Percentiles rank a stretch among this genome's conserved stretches.
Evolutionary conservation across 2,797 vertebrate species (phyloP).

Genomic region (Leucoraja ocellata): DNA sequence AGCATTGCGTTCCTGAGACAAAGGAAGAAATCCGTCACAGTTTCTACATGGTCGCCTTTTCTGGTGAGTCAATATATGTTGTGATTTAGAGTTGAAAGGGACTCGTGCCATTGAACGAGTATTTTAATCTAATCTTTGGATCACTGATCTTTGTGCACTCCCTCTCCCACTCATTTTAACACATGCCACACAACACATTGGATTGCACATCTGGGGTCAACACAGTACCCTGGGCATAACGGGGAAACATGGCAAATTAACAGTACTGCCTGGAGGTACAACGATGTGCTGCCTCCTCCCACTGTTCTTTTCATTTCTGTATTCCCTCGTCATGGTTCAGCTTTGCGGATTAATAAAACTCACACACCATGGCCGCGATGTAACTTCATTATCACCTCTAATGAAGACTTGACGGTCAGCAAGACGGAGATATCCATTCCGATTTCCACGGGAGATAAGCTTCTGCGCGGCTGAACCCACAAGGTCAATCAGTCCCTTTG

Average conservation of each 20-base stretch:
- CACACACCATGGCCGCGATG: not conserved
- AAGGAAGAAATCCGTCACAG: not conserved
- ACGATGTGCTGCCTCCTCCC: not conserved
- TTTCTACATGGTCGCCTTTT: not conserved
- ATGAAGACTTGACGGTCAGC: not conserved
- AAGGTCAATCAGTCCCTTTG: not conserved
- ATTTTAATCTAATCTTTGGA: not conserved
- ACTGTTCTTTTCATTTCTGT: not conserved
- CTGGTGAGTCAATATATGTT: not conserved
- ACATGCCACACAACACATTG: not conserved
- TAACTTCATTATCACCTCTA: not conserved
- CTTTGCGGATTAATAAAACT: not conserved
- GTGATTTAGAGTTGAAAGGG: not conserved
- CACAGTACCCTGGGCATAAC: not conserved
- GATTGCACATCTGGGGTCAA: not conserved
- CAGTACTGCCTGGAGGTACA: not conserved
- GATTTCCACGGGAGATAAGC: not conserved
- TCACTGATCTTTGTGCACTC: not conserved
- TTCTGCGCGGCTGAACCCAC: not conserved
- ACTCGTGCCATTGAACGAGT: not conserved
- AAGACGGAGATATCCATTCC: not conserved
- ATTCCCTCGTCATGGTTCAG: not conserved
- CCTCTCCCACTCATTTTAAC: not conserved
- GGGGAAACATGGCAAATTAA: not conserved
- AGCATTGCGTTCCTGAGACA: not conserved